Percentiles rank a stretch among this genome's conserved stretches.
phyloP scores from a whole-genome alignment of 23 tunicate genomes.

The Oikopleura albicans region DNA sequence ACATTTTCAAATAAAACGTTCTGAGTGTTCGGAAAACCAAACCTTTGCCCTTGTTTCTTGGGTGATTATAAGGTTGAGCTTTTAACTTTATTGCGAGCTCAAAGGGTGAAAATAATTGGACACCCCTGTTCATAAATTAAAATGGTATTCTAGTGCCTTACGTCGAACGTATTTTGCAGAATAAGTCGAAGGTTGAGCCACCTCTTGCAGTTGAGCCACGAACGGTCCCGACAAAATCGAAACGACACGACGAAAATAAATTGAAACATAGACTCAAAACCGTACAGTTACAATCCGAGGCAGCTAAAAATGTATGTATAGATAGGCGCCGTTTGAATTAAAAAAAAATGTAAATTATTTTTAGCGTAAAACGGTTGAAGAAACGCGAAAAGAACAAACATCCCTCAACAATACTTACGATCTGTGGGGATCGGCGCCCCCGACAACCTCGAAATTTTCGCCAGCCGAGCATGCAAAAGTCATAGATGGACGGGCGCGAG shows the following conservation, averaged over 20 bases:
- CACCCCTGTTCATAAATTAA: too few species aligned
- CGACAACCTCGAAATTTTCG: not conserved
- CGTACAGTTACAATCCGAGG: not conserved
- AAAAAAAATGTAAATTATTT: too few species aligned
- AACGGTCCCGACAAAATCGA: not conserved
- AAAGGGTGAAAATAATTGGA: too few species aligned
- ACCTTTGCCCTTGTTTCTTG: too few species aligned
- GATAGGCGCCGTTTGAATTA: too few species aligned
- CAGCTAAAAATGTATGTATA: not conserved
- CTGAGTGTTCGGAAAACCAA: too few species aligned
- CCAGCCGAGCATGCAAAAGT: not conserved
- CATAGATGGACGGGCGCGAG: not conserved
- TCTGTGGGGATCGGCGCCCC: not conserved
- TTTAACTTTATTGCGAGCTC: too few species aligned
- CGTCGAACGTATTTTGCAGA: not conserved
- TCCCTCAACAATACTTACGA: not conserved
- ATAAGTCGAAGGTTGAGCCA: not conserved
- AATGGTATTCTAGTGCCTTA: not conserved
- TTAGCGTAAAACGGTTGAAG: not conserved
- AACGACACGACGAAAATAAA: not conserved
- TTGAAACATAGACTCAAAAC: not conserved
- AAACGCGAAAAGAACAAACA: not conserved
- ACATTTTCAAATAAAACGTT: too few species aligned
- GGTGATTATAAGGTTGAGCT: too few species aligned
- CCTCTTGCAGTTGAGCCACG: not conserved